A percentile compares a stretch with the other conserved stretches of the same genome.
phyloP scores from a whole-genome alignment of 2,888 invertebrate species.

The Drosophila imparisetae region DNA sequence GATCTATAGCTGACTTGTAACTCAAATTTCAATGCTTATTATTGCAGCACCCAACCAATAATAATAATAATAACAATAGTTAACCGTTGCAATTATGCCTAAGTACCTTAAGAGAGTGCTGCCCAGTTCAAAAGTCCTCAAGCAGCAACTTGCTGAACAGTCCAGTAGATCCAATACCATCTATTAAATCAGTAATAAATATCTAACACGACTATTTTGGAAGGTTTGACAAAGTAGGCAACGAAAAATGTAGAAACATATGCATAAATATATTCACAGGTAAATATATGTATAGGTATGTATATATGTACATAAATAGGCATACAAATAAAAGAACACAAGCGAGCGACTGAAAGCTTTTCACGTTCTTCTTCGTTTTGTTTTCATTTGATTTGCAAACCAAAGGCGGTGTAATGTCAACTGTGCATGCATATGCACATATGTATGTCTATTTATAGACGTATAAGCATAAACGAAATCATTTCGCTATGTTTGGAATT shows the following conservation, averaged over 20 bases:
- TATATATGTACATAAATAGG: not conserved
- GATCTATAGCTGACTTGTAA: not conserved
- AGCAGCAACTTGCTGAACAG: not conserved
- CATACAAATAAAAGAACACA: not conserved
- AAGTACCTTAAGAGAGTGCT: not conserved
- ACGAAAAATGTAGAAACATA: not conserved
- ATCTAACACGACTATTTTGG: not conserved
- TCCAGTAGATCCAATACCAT: not conserved
- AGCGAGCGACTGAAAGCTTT: not conserved
- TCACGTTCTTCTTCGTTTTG: not conserved
- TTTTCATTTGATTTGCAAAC: not conserved
- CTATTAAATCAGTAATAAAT: not conserved
- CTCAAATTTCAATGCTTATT: constrained; percentile 1
- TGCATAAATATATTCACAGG: not conserved
- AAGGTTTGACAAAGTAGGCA: not conserved
- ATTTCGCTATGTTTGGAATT: not conserved
- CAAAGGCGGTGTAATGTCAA: not conserved
- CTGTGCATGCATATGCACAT: not conserved
- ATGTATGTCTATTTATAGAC: not conserved
- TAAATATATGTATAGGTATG: not conserved
- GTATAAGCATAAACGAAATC: not conserved
- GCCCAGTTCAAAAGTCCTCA: not conserved
- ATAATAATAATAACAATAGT: not conserved
- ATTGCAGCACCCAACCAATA: not conserved
- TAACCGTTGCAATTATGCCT: not conserved